Base-by-base conservation (phyloP, 2,797 vertebrate species). In the Oreochromis mossambicus region DNA sequence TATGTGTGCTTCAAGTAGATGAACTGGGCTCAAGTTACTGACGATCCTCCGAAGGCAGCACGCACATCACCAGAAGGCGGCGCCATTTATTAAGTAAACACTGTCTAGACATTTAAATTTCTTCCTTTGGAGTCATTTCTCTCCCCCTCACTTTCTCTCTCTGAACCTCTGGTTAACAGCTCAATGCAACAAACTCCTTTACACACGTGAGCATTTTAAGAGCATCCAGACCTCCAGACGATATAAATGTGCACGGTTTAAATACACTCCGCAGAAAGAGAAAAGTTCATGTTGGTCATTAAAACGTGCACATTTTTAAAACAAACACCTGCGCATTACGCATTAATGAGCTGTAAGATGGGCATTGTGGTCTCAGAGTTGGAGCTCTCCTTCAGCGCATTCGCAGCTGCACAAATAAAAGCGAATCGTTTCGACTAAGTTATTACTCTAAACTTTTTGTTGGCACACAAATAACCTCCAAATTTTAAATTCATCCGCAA, bases 51-150 rank as follows among this genome's bases (percentile, higher is more conserved):
- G 52, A n/a, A 48, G 19, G 15, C 15, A 38, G 46, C 55, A 34
- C 56, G 14, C 5, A 11, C 38, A 77, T 80, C 79, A 78, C 94
- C 95, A 95, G 86, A 77, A 93, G 95, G 93, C 85, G 94, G 95
- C 94, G 94, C 94, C 93, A 92, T 94, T 93, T 95, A 91, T 91
- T 92, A 89, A 93, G 88, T 43, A 92, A 95, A 91, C 85, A 92
- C 68, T 54, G 86, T 88, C 91, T 87, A 88, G 89, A 91, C 89
- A 24, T 87, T 89, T 87, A 46, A 61, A 89, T 90, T 81, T 92
- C 54, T 50, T 51, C 77, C 68, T 82, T 76, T 79, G 75, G 55
- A 85, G 46, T 86, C 7, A 70, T 61, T 43, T 84, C 41, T 83
- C 81, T 86, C 17, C 61, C 36, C 17, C 7, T 83, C 76, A 78